phyloP scores from a whole-genome alignment of 2,888 invertebrate species.

The Temnothorax rugatulus region DNA sequence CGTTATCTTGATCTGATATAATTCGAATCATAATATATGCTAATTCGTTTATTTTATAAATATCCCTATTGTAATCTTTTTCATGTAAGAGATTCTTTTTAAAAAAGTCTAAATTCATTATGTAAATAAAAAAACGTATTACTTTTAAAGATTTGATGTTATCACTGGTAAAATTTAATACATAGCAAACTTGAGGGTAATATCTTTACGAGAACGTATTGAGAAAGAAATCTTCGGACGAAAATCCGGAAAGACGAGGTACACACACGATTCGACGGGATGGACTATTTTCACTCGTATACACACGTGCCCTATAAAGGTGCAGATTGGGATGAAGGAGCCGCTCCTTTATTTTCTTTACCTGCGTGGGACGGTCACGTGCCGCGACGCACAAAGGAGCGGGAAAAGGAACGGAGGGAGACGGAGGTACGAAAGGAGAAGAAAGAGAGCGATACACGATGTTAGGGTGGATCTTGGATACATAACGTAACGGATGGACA shows the following conservation, averaged over 20 bases:
- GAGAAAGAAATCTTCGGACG: not conserved
- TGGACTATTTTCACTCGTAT: conserved; percentile 34
- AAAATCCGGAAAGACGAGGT: conserved; percentile 42
- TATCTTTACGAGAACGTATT: not conserved
- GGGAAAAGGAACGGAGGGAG: conserved; percentile 5
- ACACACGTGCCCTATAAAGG: conserved; percentile 60
- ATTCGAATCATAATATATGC: not conserved
- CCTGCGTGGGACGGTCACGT: conserved; percentile 66
- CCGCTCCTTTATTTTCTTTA: conserved; percentile 75
- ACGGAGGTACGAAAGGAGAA: conserved; percentile 16
- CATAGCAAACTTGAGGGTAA: not conserved
- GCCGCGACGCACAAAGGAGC: conserved; percentile 36
- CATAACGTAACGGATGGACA: conserved; percentile 80
- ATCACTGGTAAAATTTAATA: not conserved
- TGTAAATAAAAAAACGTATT: not conserved
- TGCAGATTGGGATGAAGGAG: conserved; percentile 66
- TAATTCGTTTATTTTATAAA: not conserved
- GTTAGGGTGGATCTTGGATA: conserved; percentile 76
- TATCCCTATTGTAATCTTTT: not conserved
- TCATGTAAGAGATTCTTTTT: not conserved
- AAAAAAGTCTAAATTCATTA: conserved; percentile 14
- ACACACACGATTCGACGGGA: conserved; percentile 14
- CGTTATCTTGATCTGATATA: not conserved
- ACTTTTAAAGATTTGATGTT: not conserved
- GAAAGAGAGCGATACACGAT: conserved; percentile 44